Evolutionary conservation across 2,888 invertebrate genomes (phyloP), one percentile per base, ranked within the genome.

Genomic region (Cephus rjabovi): DNA sequence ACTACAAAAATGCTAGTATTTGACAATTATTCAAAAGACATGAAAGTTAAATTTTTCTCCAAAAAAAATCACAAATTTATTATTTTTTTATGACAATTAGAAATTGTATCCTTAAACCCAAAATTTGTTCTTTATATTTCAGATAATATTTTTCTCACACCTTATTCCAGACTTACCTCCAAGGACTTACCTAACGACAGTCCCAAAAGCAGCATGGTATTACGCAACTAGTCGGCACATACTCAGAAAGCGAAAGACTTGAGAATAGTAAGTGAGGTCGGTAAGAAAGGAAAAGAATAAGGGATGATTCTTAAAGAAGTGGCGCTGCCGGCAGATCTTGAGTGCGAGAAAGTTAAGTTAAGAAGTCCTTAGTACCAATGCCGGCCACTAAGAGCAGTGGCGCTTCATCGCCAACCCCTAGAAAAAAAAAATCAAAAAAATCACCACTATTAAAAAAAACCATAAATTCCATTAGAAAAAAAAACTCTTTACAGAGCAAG

Each of bases 201-300:
- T 23, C 9, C 23, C 2, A 23, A 56, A 56, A 23, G 56, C 23
- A 23, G 56, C 23, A 56, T 56, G 56, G 56, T 56, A 56, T 56
- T 56, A 9, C 23, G 56, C 56, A 56, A 23, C 56, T 56, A 56
- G 56, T 56, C 56, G 56, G 56, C 56, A 23, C 23, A 56, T 23
- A 23, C 56, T 56, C 23, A 9, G 23, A 56, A 23, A 56, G 1
- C 23, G 23, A 56, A 56, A 23, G 56, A 23, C 56, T 23, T 23
- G 23, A 56, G 56, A 56, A 23, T 9, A 23, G 56, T 56, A 23
- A 56, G 56, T 2, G 23, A 56, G 79, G 91, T 91, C 91, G 91
- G 91, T 91, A 91, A 91, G 88, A 89, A 87, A 90, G 91, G 89
- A 83, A 89, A 91, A 91, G 89, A 90, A 91, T 86, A 83, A 82